Evolutionary conservation across 2,113 vertebrate species (phyloP), one percentile per base, ranked within the genome.

Genomic region (Ivindomyrus marchei): DNA sequence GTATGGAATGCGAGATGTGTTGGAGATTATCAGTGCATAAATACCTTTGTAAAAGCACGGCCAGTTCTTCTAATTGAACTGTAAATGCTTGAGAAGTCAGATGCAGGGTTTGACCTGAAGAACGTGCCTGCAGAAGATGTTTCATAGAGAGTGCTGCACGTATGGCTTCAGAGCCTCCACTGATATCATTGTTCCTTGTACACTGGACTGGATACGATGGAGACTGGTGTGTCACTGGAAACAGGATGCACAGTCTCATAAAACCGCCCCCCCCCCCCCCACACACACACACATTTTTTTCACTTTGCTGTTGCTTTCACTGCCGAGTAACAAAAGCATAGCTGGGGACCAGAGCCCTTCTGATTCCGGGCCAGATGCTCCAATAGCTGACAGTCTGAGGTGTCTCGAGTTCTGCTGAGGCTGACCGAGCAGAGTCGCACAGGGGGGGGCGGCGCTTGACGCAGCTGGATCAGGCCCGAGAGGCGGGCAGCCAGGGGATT

Each of bases 381-480:
- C 24, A 50, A 58, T 62, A 83, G 88, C 70, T 53, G 88, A 42
- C 88, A 4, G 88, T 47, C 31, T 42, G 13, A 46, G 17, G 70
- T 39, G 47, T 21, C 3, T 39, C 6, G 24, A 27, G 89, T 58
- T 83, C 52, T 45, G 87, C 50, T 19, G 74, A 42, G 74, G 47
- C 15, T 10, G 24, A 53, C n/a, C 11, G 84, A 85, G 85, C 9
- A 46, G n/a, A 11, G 1, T 39, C 21, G 42, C 49, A 7, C 4
- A 31, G 56, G 21, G 27, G 86, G 87, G 27, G 31, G 46, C 1
- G 19, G n/a, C 88, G 50, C 91, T 90, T 83, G 11, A 46, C 21
- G 47, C 66, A 89, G 90, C 53, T n/a, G 91, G 83, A 84, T 46
- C 47, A 89, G 91, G 88, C 27, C 74, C 45, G 91, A 62, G 91